Evolutionary conservation across 2,113 vertebrate species (phyloP), one percentile per base, ranked within the genome.

Genomic region (Perca schrenkii): DNA sequence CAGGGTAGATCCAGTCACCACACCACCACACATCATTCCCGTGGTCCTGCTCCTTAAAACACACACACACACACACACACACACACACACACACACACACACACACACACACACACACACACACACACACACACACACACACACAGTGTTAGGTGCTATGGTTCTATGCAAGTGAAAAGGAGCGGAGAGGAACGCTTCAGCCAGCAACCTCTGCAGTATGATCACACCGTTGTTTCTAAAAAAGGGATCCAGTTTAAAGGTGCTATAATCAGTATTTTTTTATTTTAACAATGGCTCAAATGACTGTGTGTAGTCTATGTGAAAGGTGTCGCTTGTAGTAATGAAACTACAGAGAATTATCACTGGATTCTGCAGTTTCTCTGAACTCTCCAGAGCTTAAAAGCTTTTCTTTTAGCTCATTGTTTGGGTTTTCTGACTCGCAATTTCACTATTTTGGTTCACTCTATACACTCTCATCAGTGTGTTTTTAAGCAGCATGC

Each of bases 1-100:
- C 80, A 68, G 86, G 36, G 79, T 67, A 79, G 77, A 87, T 79
- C 28, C 77, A 62, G 85, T 54, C 67, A 85, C 87, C 80, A 28
- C 85, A 82, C 22, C 57, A 74, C 71, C 66, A 62, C 79, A 86
- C 74, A 83, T 75, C 63, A 74, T 76, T 84, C 77, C 77, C 63
- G 54, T 57, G 83, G 58, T 82, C 73, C 78, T 72, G 40, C 70
- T 52, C 54, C 69, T 66, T n/a, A 49, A 70, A 63, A 25, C 47
- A 70, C 61, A 80, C 49, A 7, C 76, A 58, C 72, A 73, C 36
- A 28, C 34, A 43, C 61, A 25, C 61, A 63, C 61, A 13, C 16
- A 63, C 60, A 63, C 10, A 58, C n/a, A n/a, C 47, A 31, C 62
- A 57, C 74, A 25, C 65, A 54, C 57, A 76, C 68, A 68, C 69